Evolutionary conservation across 2,888 invertebrate genomes (phyloP).

Genomic region (Chrysolina americana): DNA sequence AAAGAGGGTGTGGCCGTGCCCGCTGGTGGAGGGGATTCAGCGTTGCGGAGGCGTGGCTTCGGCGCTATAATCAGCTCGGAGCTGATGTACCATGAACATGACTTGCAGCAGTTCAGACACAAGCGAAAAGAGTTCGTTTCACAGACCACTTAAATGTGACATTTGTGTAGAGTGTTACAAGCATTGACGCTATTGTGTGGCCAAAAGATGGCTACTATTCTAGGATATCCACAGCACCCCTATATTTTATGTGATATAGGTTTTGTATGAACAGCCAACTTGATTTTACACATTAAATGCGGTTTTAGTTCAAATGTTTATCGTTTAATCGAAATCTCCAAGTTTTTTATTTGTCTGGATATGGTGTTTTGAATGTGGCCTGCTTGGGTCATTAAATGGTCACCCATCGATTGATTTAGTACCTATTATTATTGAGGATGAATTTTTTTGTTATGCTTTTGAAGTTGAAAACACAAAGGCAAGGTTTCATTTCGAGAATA

Average conservation of each 20-base stretch:
- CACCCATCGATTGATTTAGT: slow-evolving; percentile 45
- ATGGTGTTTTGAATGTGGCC: slow-evolving; percentile 51
- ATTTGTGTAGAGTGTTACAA: neutral
- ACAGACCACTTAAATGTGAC: neutral
- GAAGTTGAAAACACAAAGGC: neutral
- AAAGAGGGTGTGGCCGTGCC: slow-evolving; percentile 53
- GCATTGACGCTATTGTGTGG: neutral
- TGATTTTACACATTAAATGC: slow-evolving; percentile 65
- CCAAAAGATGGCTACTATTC: slow-evolving; percentile 4
- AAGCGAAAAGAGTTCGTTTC: neutral
- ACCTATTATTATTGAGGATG: slow-evolving; percentile 31
- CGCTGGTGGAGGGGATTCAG: slow-evolving; percentile 50
- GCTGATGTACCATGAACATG: slow-evolving; percentile 31
- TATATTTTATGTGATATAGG: slow-evolving; percentile 61
- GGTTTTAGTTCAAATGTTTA: slow-evolving; percentile 56
- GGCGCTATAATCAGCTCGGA: slow-evolving; percentile 55
- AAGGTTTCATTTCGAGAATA: neutral
- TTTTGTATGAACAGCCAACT: slow-evolving; percentile 61
- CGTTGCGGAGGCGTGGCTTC: slow-evolving; percentile 56
- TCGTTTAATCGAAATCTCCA: slow-evolving; percentile 61
- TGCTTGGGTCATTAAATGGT: slow-evolving; percentile 45
- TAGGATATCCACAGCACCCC: slow-evolving; percentile 50
- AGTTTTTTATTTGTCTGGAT: slow-evolving; percentile 49
- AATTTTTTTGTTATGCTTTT: slow-evolving; percentile 21
- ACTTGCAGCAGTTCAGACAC: slow-evolving; percentile 25